Evolutionary conservation across 2,797 vertebrate species (phyloP), one percentile per base, ranked within the genome.

Genomic region (Anolis apletophallus): DNA sequence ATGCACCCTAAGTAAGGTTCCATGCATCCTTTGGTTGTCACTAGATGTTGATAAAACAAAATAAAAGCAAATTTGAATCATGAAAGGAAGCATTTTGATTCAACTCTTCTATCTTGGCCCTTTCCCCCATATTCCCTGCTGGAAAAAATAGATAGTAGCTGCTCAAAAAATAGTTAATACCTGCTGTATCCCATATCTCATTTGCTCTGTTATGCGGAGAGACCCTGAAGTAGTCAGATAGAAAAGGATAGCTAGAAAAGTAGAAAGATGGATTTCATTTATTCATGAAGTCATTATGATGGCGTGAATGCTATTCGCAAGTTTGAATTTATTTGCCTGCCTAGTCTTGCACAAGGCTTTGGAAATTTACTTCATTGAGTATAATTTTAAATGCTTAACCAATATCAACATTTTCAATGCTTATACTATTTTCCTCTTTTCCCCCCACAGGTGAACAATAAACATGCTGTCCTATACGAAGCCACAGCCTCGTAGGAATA

Each of bases 401-500:
- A 54, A 64, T 29, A 34, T 52, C 26, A n/a, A 32, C 5, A 61
- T 87, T 75, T 85, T 76, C 29, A 17, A 89, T n/a, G 29, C 50
- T 68, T 59, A 72, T 10, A 46, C 52, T 59, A 83, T 75, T 29
- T 84, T 0, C 32, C 92, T 79, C 69, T 26, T 80, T 50, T 92
- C 5, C 34, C 19, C 54, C 34, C 81, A 55, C 90, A 96, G 94
- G 89, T 87, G 85, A 92, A 91, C n/a, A n/a, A n/a, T n/a, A n/a
- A n/a, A n/a, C 46, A 96, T 97, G 97, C 92, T 96, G 91, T 89
- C 93, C 3, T 94, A 93, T 90, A 89, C 36, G 40, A 90, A 85
- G 40, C 1, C 0, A 32, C 92, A 79, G 77, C 82, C 91, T 36
- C 92, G 74, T 73, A 96, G 88, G 92, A 96, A 94, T 84, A 83